Conservation (phyloP, 2,113 vertebrate genomes). For the Rhineura floridana region DNA sequence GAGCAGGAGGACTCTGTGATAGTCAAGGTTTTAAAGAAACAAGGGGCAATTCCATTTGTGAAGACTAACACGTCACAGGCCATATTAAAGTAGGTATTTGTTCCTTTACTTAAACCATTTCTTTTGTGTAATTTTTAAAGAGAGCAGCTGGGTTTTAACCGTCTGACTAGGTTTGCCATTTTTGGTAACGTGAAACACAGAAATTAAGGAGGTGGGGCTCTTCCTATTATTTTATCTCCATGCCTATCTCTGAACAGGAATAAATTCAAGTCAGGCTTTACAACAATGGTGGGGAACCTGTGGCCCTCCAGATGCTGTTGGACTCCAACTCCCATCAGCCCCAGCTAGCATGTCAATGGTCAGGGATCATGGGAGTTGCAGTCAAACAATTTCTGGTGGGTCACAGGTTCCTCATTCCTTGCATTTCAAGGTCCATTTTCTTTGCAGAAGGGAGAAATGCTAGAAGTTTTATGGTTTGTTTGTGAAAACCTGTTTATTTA, state of each 20-base stretch:
- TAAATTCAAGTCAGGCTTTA: not conserved
- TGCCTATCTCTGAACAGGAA: not conserved
- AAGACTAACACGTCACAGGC: constrained; percentile 89
- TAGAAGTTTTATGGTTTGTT: not conserved
- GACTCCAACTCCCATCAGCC: not conserved
- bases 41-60: constrained; percentile 90
- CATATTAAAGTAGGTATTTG: constrained; percentile 78
- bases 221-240: not conserved
- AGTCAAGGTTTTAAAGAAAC: constrained; percentile 87
- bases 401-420: not conserved
- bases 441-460: not conserved
- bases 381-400: not conserved
- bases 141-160: not conserved
- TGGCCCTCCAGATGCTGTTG: not conserved
- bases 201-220: not conserved
- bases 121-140: not conserved
- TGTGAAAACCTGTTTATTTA: not conserved
- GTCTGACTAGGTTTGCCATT: not conserved
- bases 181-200: not conserved
- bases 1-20: constrained; percentile 78
- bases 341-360: not conserved
- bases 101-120: not conserved
- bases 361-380: not conserved
- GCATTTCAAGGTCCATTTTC: not conserved
- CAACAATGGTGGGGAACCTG: not conserved